Evolutionary conservation across 30 jellyfish, hydroid and myxozoan genomes (phyloP).

Genomic region (Catostylus mosaicus): DNA sequence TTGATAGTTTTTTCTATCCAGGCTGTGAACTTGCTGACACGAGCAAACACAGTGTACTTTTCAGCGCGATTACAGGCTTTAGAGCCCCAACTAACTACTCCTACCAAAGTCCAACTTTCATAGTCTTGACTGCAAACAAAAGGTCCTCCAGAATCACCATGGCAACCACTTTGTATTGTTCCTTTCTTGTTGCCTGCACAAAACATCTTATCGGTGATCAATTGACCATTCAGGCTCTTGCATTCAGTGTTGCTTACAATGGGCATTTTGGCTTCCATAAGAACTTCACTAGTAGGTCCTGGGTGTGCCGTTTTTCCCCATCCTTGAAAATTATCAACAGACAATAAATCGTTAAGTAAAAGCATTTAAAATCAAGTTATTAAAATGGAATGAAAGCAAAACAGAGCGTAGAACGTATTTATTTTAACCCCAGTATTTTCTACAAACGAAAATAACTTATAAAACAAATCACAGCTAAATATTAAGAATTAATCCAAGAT

Average conservation of each 20-base stretch:
- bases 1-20: constrained; percentile 52
- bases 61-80: constrained; percentile 32
- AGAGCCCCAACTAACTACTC: constrained; percentile 71
- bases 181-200: constrained; percentile 69
- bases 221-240: constrained; percentile 30
- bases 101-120: constrained; percentile 24
- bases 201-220: constrained; percentile 46
- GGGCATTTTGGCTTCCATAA: constrained; percentile 67
- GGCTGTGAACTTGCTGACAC: constrained; percentile 48
- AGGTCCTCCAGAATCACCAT: constrained; percentile 81
- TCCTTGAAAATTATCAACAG: too few relatives aligned
- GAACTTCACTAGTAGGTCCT: constrained; percentile 27
- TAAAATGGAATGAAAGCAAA: too few relatives aligned
- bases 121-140: constrained; percentile 55
- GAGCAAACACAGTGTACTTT: constrained; percentile 67
- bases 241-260: constrained; percentile 38
- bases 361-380: too few relatives aligned
- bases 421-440: too few relatives aligned
- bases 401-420: too few relatives aligned
- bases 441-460: too few relatives aligned
- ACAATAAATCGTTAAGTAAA: too few relatives aligned
- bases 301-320: constrained; percentile 63
- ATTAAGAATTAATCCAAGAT: too few relatives aligned
- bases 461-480: too few relatives aligned
- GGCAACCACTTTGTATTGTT: constrained; percentile 59